Evolutionary conservation across 2,113 vertebrate genomes (phyloP).

Genomic region (Carassius gibelio): DNA sequence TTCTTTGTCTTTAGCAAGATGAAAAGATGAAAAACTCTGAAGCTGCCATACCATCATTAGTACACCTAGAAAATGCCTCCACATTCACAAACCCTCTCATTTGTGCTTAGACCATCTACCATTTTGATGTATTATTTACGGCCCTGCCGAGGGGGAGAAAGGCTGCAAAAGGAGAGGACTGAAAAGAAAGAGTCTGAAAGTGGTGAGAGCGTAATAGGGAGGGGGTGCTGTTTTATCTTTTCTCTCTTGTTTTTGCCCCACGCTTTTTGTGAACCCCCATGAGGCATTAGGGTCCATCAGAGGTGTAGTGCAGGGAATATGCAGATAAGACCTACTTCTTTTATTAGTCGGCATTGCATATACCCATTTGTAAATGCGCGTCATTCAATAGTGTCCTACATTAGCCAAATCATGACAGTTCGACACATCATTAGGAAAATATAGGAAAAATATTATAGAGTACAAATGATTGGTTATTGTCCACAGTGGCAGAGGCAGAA

Average conservation of each 20-base stretch:
- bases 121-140: constrained; percentile 78
- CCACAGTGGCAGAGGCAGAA: no score
- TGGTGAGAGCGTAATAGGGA: constrained; percentile 35
- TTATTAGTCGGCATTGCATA: no score
- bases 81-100: constrained; percentile 57
- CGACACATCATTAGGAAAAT: no score
- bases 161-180: not conserved
- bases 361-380: no score
- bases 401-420: no score
- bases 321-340: no score
- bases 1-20: constrained; percentile 22
- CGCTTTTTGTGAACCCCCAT: not conserved
- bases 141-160: constrained; percentile 27
- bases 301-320: no score
- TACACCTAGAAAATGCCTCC: constrained; percentile 51
- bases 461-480: no score
- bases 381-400: no score
- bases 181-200: constrained; percentile 19
- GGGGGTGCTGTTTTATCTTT: constrained; percentile 34
- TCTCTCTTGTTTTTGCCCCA: constrained; percentile 20
- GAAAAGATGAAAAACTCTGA: not conserved
- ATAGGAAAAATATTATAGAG: no score
- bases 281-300: constrained; percentile 21
- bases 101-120: constrained; percentile 68
- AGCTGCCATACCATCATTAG: constrained; percentile 70